Evolutionary conservation across 2,888 invertebrate genomes (phyloP).

Genomic region (Gymnosoma rotundatum): DNA sequence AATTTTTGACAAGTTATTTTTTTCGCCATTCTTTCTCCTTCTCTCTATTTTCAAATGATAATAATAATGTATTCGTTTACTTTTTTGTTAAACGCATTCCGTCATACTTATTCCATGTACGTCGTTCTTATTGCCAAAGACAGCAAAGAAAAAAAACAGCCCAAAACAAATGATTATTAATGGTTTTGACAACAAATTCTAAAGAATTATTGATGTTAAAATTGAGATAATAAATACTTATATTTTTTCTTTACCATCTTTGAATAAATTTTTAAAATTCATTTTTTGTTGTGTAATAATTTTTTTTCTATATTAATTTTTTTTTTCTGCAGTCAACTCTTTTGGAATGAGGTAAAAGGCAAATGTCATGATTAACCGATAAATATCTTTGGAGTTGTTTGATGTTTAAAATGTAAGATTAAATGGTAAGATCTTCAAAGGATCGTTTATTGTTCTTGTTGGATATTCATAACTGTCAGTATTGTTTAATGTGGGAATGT

Average conservation of each 20-base stretch:
- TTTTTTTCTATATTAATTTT: neutral
- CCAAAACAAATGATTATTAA: slow-evolving; percentile 66
- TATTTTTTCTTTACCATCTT: slow-evolving; percentile 24
- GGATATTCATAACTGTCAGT: slow-evolving; percentile 34
- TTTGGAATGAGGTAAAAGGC: slow-evolving; percentile 54
- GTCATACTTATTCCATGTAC: too few relatives aligned
- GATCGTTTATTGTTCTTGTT: neutral
- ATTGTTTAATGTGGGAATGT: slow-evolving; percentile 39
- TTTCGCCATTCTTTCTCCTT: neutral
- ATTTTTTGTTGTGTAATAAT: neutral
- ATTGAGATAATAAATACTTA: slow-evolving; percentile 61
- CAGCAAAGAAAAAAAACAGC: neutral
- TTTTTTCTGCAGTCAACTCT: slow-evolving; percentile 30
- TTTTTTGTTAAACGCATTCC: slow-evolving; percentile 21
- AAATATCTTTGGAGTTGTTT: slow-evolving; percentile 51
- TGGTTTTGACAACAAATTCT: slow-evolving; percentile 67
- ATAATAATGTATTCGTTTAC: slow-evolving; percentile 38
- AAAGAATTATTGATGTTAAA: slow-evolving; percentile 68
- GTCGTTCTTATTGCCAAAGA: slow-evolving; percentile 27
- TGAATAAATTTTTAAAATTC: slow-evolving; percentile 36
- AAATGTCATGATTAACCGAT: slow-evolving; percentile 69
- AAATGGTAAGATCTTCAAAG: slow-evolving; percentile 40
- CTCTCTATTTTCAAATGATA: slow-evolving; percentile 5
- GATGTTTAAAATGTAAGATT: slow-evolving; percentile 24
- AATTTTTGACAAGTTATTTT: slow-evolving; percentile 61